A percentile compares a stretch with the other conserved stretches of the same genome.
phyloP scores from a whole-genome alignment of 2,113 vertebrate species.

The Lampris megalopsis region DNA sequence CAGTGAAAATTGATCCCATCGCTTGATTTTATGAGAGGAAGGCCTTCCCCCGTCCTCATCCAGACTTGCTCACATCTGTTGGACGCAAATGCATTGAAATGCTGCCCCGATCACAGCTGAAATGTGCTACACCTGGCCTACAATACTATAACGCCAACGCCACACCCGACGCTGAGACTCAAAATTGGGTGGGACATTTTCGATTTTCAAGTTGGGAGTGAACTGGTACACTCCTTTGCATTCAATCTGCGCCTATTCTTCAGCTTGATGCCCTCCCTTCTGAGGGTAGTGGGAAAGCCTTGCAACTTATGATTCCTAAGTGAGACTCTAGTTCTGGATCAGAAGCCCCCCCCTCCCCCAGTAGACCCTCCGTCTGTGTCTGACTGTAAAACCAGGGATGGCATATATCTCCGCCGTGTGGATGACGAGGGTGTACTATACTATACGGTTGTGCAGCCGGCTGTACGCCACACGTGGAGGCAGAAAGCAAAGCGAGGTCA shows the following conservation, averaged over 20 bases:
- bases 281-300: constrained; percentile 20
- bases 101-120: no score
- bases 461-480: constrained; percentile 41
- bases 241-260: constrained; percentile 9
- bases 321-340: constrained; percentile 4
- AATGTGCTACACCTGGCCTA: no score
- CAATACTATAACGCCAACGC: no score
- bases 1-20: neutral
- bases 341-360: constrained; percentile 27
- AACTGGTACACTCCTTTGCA: no score
- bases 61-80: neutral
- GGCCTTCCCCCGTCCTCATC: neutral
- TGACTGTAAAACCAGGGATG: constrained; percentile 21
- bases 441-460: constrained; percentile 48
- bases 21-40: neutral
- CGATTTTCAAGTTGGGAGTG: no score
- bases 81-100: no score
- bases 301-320: constrained; percentile 29
- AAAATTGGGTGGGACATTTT: no score
- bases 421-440: neutral
- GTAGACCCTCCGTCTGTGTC: constrained; percentile 5
- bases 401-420: constrained; percentile 40
- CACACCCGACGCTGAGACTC: no score
- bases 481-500: constrained; percentile 58
- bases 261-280: constrained; percentile 15